Base-by-base conservation (phyloP, 2,113 vertebrate species). In the Ginglymostoma cirratum region DNA sequence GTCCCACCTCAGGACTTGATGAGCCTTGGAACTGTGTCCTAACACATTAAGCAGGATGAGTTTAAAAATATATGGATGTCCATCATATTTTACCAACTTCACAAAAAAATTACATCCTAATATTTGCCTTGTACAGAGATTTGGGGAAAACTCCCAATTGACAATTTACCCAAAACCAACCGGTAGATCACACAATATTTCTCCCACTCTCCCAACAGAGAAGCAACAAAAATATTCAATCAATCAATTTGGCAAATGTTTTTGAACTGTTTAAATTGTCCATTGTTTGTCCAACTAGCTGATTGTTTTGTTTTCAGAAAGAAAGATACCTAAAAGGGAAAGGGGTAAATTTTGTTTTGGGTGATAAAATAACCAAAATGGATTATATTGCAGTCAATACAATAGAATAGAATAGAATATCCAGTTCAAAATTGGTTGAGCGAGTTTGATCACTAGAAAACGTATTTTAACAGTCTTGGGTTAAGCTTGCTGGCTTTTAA, bases 101-200 rank as follows among this genome's bases (percentile, higher is more conserved):
- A n/a, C 65, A 66, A n/a, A n/a, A 38, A 52, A 87, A 38, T 38
- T 21, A 38, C 38, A 30, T 92, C 15, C 8, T 42, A 65, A 93
- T n/a, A 66, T 66, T 34, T 6, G 30, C n/a, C 27, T 15, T 21
- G 38, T 42, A 21, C 38, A 45, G 38, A 23, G 38, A 83, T 38
- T 17, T 21, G 42, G 38, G 17, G 42, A 83, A 83, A 93, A 65
- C n/a, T 8, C 15, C 5, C 30, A 8, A 66, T 65, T n/a, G 21
- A 6, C 61, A 92, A 19, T 66, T 30, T 24, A 65, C 30, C 34
- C 30, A 86, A 48, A 48, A 24, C 24, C 86, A 55, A 55, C 24
- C 45, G 66, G 65, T 92, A 34, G 34, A 92, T 92, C 89, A 66
- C 19, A 66, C 89, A 92, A 66, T 92, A 34, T 66, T 92, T 92